Evolutionary conservation across 2,113 vertebrate species (phyloP).

Genomic region (rabbit (Oryctolagus cuniculus)): mOryCun1.1 NC_091442.1:64740501-64741000

Average conservation of each 20-base stretch:
- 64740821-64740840: not conserved
- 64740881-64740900: not conserved
- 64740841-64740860: not conserved
- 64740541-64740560: no score
- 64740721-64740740: not conserved
- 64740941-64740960: not conserved
- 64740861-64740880: not conserved
- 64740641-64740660: not conserved
- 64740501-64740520: no score
- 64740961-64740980: no score
- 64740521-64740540: no score
- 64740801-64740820: not conserved
- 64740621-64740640: not conserved
- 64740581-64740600: no score
- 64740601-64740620: no score
- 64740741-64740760: not conserved
- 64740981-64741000: no score
- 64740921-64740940: not conserved
- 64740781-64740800: not conserved
- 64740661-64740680: not conserved
- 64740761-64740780: not conserved
- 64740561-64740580: no score
- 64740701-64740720: not conserved
- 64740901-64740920: not conserved
- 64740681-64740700: not conserved